These are phyloP conservation scores for Ramphastos sulfuratus DNA, from an alignment of 2,113 vertebrate genomes.

Conservation along the genomic window DNA sequence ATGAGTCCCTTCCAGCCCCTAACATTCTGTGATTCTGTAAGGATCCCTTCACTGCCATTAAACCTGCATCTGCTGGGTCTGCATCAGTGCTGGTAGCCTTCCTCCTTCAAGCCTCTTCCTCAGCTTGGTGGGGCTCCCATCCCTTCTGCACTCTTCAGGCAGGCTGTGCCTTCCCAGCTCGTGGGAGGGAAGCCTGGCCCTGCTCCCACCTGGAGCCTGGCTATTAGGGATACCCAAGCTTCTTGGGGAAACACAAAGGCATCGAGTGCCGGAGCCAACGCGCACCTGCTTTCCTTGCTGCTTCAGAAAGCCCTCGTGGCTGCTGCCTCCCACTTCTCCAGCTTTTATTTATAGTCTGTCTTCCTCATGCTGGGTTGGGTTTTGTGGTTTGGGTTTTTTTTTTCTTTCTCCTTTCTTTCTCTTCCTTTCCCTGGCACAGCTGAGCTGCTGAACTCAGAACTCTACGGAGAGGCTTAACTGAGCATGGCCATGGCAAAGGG, in stretches of 20 bases:
- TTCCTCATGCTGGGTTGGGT: background rate
- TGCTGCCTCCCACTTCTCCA: conserved; percentile 62
- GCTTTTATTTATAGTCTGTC: conserved; percentile 72
- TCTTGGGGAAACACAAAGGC: conserved; percentile 36
- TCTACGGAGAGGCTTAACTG: background rate
- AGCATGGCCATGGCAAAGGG: fast-evolving
- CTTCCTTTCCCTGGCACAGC: background rate
- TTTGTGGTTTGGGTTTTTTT: background rate
- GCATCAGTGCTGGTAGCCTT: background rate
- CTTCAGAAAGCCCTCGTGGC: conserved; percentile 57
- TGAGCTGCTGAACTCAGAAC: conserved; percentile 13
- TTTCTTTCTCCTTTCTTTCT: background rate
- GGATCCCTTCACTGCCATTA: background rate
- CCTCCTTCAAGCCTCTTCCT: background rate
- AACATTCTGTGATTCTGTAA: background rate
- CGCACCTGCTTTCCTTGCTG: conserved; percentile 56
- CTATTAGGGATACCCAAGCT: conserved; percentile 41
- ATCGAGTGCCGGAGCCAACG: background rate
- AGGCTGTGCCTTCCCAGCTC: background rate
- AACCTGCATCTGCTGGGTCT: background rate
- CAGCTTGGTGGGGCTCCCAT: background rate
- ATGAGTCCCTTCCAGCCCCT: background rate
- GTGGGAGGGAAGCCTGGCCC: background rate
- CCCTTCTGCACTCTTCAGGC: background rate
- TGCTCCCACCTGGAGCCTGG: background rate